Conservation (phyloP, 2,888 invertebrate species). For the Caenorhabditis afra region DNA sequence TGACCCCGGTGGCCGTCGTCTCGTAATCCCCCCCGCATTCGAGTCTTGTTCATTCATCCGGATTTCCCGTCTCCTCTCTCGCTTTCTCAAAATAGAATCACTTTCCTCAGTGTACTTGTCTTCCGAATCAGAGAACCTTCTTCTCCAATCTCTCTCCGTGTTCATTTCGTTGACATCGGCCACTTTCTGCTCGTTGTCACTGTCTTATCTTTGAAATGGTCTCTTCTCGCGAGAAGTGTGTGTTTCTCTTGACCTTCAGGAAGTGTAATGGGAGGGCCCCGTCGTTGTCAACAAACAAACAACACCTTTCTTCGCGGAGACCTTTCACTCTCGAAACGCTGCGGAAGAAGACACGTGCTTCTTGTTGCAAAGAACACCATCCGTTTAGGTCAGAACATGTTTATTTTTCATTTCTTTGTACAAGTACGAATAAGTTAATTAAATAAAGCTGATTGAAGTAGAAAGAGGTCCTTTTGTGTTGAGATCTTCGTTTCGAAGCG, state of each 20-base stretch:
- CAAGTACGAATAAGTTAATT: conserved; percentile 1
- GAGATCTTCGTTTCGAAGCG: conserved; percentile 40
- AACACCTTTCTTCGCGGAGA: conserved; percentile 22
- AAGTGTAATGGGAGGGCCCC: background rate
- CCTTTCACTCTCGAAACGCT: conserved; percentile 15
- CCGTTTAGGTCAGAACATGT: conserved; percentile 6
- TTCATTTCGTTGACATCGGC: conserved; percentile 42
- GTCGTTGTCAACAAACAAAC: conserved; percentile 7
- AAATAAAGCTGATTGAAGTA: conserved; percentile 30
- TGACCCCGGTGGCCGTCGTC: background rate
- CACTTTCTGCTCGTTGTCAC: conserved; percentile 9
- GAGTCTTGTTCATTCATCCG: conserved; percentile 33
- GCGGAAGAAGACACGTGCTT: too few relatives aligned
- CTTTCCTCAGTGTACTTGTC: conserved; percentile 24
- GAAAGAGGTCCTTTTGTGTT: conserved; percentile 33
- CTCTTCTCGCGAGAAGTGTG: background rate
- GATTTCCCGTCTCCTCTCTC: conserved; percentile 17
- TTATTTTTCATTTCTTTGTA: conserved; percentile 1
- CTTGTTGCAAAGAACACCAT: conserved; percentile 30
- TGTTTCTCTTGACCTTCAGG: conserved; percentile 1
- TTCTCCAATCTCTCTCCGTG: conserved; percentile 3
- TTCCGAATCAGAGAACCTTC: conserved; percentile 31
- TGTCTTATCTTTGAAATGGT: background rate
- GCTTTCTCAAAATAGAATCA: conserved; percentile 23
- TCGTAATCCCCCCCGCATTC: conserved; percentile 1